phyloP scores from a whole-genome alignment of 2,113 vertebrate species.

The Tupaia tana region DNA sequence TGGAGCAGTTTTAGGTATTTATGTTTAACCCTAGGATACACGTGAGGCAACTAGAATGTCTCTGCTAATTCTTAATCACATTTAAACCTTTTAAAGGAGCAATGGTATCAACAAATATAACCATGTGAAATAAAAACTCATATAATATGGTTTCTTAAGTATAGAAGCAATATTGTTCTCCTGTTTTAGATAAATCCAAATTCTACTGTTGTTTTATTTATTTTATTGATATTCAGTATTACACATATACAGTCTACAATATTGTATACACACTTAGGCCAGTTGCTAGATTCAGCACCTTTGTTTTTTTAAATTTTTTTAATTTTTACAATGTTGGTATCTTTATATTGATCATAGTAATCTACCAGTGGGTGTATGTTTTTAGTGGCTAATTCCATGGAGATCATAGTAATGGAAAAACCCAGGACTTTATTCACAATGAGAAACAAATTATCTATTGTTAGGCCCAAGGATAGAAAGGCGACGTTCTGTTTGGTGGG shows the following conservation, averaged over 20 bases:
- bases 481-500: not conserved
- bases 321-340: not conserved
- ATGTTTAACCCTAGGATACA: not conserved
- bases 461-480: not conserved
- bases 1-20: not conserved
- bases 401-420: not conserved
- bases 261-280: not conserved
- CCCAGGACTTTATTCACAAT: not conserved
- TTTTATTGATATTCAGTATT: not conserved
- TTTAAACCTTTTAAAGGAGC: conserved; percentile 3
- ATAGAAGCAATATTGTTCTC: not conserved
- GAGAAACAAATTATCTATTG: not conserved
- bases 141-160: not conserved
- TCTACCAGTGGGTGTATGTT: conserved; percentile 61
- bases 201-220: conserved; percentile 35
- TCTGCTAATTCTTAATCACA: not conserved
- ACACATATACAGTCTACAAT: no score
- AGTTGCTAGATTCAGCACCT: not conserved
- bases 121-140: conserved; percentile 9
- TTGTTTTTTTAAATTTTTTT: not conserved
- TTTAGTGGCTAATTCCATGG: not conserved
- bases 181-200: not conserved
- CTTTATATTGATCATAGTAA: not conserved
- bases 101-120: not conserved
- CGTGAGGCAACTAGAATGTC: not conserved